These are phyloP conservation scores for Ovibos moschatus DNA, from an alignment of 2,113 vertebrate genomes.

Conservation along the genomic window DNA sequence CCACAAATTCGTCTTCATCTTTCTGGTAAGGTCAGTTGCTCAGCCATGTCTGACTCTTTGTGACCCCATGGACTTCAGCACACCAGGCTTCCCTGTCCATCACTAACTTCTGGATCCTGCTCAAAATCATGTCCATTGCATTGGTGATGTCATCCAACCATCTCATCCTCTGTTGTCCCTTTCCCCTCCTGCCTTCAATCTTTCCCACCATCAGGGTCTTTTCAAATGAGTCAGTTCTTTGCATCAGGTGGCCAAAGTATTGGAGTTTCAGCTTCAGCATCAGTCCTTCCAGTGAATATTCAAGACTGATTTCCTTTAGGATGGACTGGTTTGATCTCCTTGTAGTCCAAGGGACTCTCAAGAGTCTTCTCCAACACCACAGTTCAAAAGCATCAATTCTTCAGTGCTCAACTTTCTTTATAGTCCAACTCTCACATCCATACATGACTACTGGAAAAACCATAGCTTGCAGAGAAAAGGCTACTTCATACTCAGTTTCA, in stretches of 20 bases:
- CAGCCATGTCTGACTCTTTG: not conserved
- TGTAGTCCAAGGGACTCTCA: not conserved
- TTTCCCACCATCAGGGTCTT: not conserved
- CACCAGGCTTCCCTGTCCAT: not conserved
- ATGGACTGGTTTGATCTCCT: not conserved
- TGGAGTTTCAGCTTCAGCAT: not conserved
- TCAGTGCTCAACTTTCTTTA: not conserved
- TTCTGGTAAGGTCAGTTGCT: not conserved
- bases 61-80: not conserved
- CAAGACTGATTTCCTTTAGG: not conserved
- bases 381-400: not conserved
- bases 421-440: not conserved
- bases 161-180: not conserved
- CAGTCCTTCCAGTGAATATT: not conserved
- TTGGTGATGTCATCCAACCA: not conserved
- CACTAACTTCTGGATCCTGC: not conserved
- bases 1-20: not conserved
- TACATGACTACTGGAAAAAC: not conserved
- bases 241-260: not conserved
- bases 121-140: not conserved
- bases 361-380: not conserved
- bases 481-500: not conserved
- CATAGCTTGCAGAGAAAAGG: not conserved
- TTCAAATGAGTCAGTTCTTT: not conserved
- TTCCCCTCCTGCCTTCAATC: not conserved